A percentile compares a stretch with the other conserved stretches of the same genome.
Conservation (phyloP, 2,797 vertebrate species). For the Anableps anableps region DNA sequence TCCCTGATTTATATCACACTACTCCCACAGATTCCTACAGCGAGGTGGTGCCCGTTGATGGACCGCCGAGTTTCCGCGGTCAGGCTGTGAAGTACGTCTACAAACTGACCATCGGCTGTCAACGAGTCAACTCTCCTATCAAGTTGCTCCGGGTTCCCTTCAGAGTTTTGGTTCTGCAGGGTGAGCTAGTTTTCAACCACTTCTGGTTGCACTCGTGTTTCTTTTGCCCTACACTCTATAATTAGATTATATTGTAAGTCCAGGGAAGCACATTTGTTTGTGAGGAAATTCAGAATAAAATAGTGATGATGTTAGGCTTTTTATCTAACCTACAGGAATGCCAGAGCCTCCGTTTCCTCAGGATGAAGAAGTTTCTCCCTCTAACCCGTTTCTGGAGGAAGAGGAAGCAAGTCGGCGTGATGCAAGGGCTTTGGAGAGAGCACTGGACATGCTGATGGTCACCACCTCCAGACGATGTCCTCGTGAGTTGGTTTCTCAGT, state of each 20-base stretch:
- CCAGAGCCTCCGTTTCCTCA: conserved; percentile 90
- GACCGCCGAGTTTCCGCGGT: conserved; percentile 95
- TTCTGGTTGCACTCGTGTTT: not conserved
- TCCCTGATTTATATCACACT: not conserved
- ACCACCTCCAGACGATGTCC: conserved; percentile 92
- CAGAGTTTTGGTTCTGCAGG: conserved; percentile 93
- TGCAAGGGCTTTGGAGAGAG: conserved; percentile 87
- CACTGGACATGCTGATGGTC: conserved; percentile 93
- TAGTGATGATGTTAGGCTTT: not conserved
- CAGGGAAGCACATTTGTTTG: not conserved
- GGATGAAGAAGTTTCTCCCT: conserved; percentile 93
- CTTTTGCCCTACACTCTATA: not conserved
- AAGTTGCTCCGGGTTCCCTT: conserved; percentile 96
- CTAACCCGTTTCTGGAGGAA: conserved; percentile 96
- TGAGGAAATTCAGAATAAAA: not conserved
- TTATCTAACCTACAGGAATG: conserved; percentile 81
- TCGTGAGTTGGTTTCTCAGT: conserved; percentile 79
- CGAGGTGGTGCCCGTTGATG: conserved; percentile 89
- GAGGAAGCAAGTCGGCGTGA: conserved; percentile 92
- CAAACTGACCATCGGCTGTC: conserved; percentile 97
- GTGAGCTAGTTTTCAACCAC: conserved; percentile 71
- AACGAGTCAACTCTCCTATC: conserved; percentile 97
- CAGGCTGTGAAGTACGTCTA: conserved; percentile 98
- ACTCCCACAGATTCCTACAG: conserved; percentile 89
- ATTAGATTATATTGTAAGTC: not conserved